Percentiles rank a stretch among this genome's conserved stretches.
phyloP scores from a whole-genome alignment of 2,113 vertebrate genomes.

The Emberiza fucata region DNA sequence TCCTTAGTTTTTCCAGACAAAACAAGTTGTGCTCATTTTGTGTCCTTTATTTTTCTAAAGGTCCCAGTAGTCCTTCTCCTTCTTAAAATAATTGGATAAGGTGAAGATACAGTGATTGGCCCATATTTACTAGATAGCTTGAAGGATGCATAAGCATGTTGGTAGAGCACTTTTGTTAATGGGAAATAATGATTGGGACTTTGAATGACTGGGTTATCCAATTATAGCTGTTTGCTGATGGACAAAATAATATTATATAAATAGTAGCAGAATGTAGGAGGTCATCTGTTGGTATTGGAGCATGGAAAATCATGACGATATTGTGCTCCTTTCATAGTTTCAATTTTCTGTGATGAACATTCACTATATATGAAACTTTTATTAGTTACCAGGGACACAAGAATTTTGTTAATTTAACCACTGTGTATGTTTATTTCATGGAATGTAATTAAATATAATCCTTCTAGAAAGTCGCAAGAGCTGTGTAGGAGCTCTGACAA shows the following conservation, averaged over 20 bases:
- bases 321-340: background rate
- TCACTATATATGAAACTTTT: background rate
- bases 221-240: background rate
- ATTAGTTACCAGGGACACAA: background rate
- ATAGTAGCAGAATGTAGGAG: background rate
- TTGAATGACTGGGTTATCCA: background rate
- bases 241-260: background rate
- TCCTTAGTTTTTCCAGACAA: background rate
- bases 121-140: background rate
- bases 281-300: background rate
- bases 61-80: background rate
- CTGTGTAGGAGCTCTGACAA: background rate
- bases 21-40: background rate
- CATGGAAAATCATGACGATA: background rate
- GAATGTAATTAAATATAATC: background rate
- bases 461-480: background rate
- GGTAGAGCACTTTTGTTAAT: background rate
- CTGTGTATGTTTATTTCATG: background rate
- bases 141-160: background rate
- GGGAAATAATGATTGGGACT: background rate
- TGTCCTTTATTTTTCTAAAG: background rate
- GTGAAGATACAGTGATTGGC: background rate
- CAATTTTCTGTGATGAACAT: background rate
- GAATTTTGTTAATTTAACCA: background rate
- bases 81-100: background rate